phyloP scores from a whole-genome alignment of 2,888 invertebrate species.

The Fragum sueziense region DNA sequence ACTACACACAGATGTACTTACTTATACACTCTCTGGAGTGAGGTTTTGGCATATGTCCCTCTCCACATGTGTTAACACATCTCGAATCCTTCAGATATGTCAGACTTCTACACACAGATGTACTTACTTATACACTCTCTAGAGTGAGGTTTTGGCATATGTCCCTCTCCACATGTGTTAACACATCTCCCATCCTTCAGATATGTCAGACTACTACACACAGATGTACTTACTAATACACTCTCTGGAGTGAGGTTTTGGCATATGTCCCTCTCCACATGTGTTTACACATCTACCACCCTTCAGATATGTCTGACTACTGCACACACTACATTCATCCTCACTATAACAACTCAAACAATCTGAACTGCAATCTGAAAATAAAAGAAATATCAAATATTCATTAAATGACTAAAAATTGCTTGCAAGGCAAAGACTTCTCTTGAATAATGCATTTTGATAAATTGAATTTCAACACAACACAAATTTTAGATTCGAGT shows the following conservation, averaged over 20 bases:
- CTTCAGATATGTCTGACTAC: slow-evolving; percentile 64
- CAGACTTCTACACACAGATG: slow-evolving; percentile 63
- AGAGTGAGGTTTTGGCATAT: slow-evolving; percentile 53
- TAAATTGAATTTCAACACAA: too few species aligned
- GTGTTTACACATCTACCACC: slow-evolving; percentile 64
- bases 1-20: slow-evolving; percentile 67
- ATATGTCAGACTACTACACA: slow-evolving; percentile 67
- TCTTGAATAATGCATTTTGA: too few species aligned
- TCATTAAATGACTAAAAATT: too few species aligned
- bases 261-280: slow-evolving; percentile 66
- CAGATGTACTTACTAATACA: slow-evolving; percentile 72
- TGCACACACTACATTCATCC: slow-evolving; percentile 68
- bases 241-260: slow-evolving; percentile 55
- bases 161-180: slow-evolving; percentile 63
- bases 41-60: slow-evolving; percentile 59
- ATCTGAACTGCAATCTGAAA: slow-evolving; percentile 67
- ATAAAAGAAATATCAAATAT: not conserved
- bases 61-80: slow-evolving; percentile 69
- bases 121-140: slow-evolving; percentile 69
- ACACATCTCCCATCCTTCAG: slow-evolving; percentile 69
- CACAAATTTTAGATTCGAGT: too few species aligned
- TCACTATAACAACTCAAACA: slow-evolving; percentile 67
- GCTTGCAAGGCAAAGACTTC: too few species aligned
- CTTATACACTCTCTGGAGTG: slow-evolving; percentile 66
- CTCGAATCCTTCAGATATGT: slow-evolving; percentile 64